Percentiles rank a stretch among this genome's conserved stretches.
phyloP scores from a whole-genome alignment of 1,140 invertebrate species.

The Brachionus calyciflorus region DNA sequence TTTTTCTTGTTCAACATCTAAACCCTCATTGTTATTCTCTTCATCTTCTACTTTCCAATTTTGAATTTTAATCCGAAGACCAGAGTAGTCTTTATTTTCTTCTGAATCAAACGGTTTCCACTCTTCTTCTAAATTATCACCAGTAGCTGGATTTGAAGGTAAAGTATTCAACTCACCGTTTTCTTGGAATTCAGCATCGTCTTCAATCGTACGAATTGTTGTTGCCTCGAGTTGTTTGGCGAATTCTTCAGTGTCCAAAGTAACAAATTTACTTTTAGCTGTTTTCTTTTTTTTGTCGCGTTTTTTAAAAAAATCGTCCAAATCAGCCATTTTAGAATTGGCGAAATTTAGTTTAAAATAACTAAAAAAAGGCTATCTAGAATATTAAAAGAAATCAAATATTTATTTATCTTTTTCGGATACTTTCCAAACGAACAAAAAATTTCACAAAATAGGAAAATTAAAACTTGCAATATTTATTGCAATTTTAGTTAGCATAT shows the following conservation, averaged over 20 bases:
- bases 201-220: conserved; percentile 12
- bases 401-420: neutral
- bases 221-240: conserved; percentile 40
- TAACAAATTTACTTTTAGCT: conserved; percentile 25
- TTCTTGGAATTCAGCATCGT: neutral
- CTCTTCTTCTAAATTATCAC: conserved; percentile 45
- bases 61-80: conserved; percentile 38
- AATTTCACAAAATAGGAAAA: too few species aligned
- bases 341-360: neutral
- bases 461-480: too few species aligned
- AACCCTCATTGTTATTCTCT: conserved; percentile 21
- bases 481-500: too few species aligned
- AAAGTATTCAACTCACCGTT: neutral
- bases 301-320: conserved; percentile 47
- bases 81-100: conserved; percentile 40
- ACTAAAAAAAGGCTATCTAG: too few species aligned
- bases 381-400: too few species aligned
- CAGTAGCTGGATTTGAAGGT: neutral
- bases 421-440: neutral
- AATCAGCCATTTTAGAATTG: conserved; percentile 43
- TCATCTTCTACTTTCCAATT: conserved; percentile 47
- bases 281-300: conserved; percentile 44
- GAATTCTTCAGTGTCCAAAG: conserved; percentile 37
- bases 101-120: conserved; percentile 46
- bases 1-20: conserved; percentile 33